Evolutionary conservation across 2,888 invertebrate genomes (phyloP), one percentile per base, ranked within the genome.

Genomic region (Lampropteryx suffumata): DNA sequence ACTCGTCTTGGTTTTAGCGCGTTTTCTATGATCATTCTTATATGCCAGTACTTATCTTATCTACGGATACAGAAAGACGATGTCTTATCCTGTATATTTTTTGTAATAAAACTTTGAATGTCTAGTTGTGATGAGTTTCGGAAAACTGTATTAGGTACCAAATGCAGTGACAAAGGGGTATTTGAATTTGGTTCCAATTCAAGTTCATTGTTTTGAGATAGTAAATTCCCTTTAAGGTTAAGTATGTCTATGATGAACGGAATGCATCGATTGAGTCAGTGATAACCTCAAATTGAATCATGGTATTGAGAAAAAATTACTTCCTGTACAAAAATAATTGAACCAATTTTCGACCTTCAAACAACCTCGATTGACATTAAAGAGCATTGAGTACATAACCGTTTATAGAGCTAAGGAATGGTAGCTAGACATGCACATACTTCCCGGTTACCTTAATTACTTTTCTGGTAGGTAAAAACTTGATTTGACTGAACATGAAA

Each of bases 381-480:
- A 42, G 33, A 35, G 29, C 34, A 44, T 49, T 43, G 43, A 50
- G 54, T 55, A 58, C 46, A 33, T 57, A 30, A 6, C 33, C 39
- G 50, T 55, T 51, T 53, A 57, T 43, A 46, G 50, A 36, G 45
- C 36, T 46, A 40, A 56, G 17, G 55, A 64, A 67, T 64, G 59
- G 60, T 36, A 27, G 36, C 46, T 50, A 57, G 48, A 50, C 59
- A 68, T 61, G 66, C 63, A 50, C 59, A 67, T 61, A 65, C 64
- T 73, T 73, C 71, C 72, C 55, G 65, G 37, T 70, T 29, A 51
- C 57, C 61, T 65, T 61, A 50, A 58, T 58, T 48, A 61, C 17
- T 50, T 58, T 56, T 56, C 50, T 11, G 47, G 51, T 41, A 30
- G 51, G 43, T 51, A 50, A 45, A 56, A 51, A 43, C 46, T 24